Evolutionary conservation across 2,113 vertebrate genomes (phyloP).

Genomic region (Menura novaehollandiae): DNA sequence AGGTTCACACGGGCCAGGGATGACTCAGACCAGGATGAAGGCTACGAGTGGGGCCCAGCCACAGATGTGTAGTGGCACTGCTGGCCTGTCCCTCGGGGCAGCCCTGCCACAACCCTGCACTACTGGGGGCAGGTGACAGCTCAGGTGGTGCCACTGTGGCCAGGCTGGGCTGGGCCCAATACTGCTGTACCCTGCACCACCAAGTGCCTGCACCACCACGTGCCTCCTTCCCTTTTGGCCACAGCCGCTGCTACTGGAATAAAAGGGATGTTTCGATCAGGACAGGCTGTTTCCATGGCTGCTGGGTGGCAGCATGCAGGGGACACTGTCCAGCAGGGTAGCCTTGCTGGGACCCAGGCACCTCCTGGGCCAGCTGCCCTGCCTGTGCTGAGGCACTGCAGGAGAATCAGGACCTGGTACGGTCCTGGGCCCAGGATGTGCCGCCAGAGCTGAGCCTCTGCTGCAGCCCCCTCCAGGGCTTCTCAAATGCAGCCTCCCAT

Average conservation of each 20-base stretch:
- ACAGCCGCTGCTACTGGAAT: neutral
- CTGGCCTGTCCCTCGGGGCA: neutral
- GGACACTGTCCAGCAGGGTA: neutral
- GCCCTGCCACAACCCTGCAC: neutral
- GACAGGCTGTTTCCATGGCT: rapidly evolving
- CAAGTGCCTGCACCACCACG: neutral
- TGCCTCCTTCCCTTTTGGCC: neutral
- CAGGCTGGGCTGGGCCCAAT: neutral
- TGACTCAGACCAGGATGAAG: slow-evolving; percentile 79
- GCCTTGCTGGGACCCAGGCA: neutral
- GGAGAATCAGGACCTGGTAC: neutral
- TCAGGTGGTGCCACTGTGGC: neutral
- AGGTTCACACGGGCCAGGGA: slow-evolving; percentile 84
- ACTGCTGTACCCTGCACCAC: neutral
- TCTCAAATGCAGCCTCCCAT: neutral
- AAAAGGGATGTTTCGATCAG: neutral
- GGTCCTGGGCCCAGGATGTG: rapidly evolving
- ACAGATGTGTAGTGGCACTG: slow-evolving; percentile 80
- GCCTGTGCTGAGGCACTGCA: rapidly evolving
- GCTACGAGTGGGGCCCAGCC: slow-evolving; percentile 89
- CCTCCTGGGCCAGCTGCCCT: rapidly evolving
- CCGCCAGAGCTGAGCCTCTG: neutral
- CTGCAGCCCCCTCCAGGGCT: neutral
- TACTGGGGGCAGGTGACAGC: too few species aligned
- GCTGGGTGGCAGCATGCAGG: neutral